phyloP scores from a whole-genome alignment of 2,888 invertebrate species.

The Apeira syringaria region DNA sequence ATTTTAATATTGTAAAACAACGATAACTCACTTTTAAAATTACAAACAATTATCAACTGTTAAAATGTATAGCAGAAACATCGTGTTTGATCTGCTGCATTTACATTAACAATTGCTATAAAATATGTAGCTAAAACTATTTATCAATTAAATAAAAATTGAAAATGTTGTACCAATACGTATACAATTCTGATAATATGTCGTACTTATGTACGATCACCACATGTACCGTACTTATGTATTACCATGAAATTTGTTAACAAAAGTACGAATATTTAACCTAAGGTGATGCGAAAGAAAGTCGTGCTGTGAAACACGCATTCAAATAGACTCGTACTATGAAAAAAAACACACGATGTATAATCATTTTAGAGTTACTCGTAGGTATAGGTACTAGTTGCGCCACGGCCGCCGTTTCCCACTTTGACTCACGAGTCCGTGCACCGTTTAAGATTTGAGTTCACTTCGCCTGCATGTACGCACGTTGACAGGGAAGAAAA shows the following conservation, averaged over 20 bases:
- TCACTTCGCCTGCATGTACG: conserved; percentile 90
- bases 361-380: conserved; percentile 35
- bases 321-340: conserved; percentile 32
- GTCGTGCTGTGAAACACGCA: conserved; percentile 4
- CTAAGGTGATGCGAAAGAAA: conserved; percentile 5
- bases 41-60: too few relatives aligned
- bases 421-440: conserved; percentile 46
- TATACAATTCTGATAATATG: too few relatives aligned
- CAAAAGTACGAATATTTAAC: conserved; percentile 14
- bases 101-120: neutral
- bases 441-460: conserved; percentile 59
- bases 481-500: conserved; percentile 95
- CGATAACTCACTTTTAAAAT: too few relatives aligned
- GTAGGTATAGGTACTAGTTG: conserved; percentile 33
- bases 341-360: conserved; percentile 32
- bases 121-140: conserved; percentile 5
- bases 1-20: too few relatives aligned
- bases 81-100: too few relatives aligned
- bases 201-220: too few relatives aligned
- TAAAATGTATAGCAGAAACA: too few relatives aligned
- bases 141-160: conserved; percentile 8
- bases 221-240: too few relatives aligned
- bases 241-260: neutral
- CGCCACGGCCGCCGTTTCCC: conserved; percentile 42
- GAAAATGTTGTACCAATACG: too few relatives aligned